Base-by-base conservation (phyloP, 2,797 vertebrate species). In the Cyclura pinguis region DNA sequence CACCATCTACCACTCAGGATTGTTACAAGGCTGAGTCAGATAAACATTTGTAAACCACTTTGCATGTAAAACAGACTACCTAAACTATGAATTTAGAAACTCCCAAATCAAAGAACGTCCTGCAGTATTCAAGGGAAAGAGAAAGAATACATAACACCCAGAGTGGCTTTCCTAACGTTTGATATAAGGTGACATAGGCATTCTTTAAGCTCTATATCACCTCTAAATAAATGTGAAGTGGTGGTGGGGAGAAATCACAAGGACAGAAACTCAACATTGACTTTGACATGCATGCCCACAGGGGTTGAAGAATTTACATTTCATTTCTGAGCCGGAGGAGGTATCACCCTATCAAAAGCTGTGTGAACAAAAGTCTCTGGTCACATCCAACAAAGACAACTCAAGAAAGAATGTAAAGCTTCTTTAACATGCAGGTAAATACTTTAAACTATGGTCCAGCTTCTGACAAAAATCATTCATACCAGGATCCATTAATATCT, bases 271-370 rank as follows among this genome's bases (percentile, higher is more conserved):
- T 94, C 91, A 96, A 94, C 95, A 96, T 95, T 95, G 93, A 95
- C 92, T 95, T 94, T 96, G 94, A 96, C 93, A 87, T 77, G 89
- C 20, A 55, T 47, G 69, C 92, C 93, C 94, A 47, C 88, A 89
- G 94, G 92, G 93, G 64, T 91, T 62, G 32, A 35, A 90, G 85
- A 90, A 95, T 93, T 92, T 91, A 91, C 89, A 95, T 93, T 93
- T 95, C 91, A 94, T 95, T 89, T 95, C 91, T 82, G 52, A 83
- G 93, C 85, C 88, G 85, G 64, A 81, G 91, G 90, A 95, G 90
- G 95, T 89, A 95, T 95, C 94, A 96, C 93, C 93, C 93, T n/a
- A 96, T 89, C 29, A 95, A 96, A 94, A 95, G 92, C 88, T 94
- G 91, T 88, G 91, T 89, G 86, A 95, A 91, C 92, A 80, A 94